phyloP scores from a whole-genome alignment of 2,888 invertebrate genomes.

The Heliconius aoede region DNA sequence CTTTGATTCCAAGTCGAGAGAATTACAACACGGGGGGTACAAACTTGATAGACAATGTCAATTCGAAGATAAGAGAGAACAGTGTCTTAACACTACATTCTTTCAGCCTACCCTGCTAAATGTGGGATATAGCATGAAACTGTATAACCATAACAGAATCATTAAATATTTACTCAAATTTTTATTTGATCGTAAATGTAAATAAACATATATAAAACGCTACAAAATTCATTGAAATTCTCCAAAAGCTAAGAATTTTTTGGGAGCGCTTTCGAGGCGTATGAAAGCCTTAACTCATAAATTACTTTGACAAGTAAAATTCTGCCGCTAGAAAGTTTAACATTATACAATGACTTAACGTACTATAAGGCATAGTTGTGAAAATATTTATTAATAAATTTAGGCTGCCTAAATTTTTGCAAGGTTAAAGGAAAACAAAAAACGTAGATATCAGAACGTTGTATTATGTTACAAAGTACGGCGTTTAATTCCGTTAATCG shows the following conservation, averaged over 20 bases:
- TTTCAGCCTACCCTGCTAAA: too few species aligned
- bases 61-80: too few species aligned
- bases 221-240: not conserved
- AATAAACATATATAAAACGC: not conserved
- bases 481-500: not conserved
- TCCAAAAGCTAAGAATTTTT: not conserved
- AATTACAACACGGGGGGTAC: too few species aligned
- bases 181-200: not conserved
- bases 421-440: not conserved
- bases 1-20: too few species aligned
- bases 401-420: not conserved
- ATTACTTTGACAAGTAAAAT: slow-evolving; percentile 9
- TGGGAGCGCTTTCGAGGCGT: not conserved
- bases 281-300: not conserved
- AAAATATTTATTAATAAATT: slow-evolving; percentile 13
- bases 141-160: too few species aligned
- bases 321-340: slow-evolving; percentile 11
- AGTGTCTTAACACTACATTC: too few species aligned
- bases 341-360: slow-evolving; percentile 5
- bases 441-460: not conserved
- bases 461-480: not conserved
- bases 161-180: not conserved
- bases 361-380: not conserved
- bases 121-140: too few species aligned
- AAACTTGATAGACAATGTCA: too few species aligned